phyloP scores from a whole-genome alignment of 2,113 vertebrate genomes.

The Apus apus region DNA sequence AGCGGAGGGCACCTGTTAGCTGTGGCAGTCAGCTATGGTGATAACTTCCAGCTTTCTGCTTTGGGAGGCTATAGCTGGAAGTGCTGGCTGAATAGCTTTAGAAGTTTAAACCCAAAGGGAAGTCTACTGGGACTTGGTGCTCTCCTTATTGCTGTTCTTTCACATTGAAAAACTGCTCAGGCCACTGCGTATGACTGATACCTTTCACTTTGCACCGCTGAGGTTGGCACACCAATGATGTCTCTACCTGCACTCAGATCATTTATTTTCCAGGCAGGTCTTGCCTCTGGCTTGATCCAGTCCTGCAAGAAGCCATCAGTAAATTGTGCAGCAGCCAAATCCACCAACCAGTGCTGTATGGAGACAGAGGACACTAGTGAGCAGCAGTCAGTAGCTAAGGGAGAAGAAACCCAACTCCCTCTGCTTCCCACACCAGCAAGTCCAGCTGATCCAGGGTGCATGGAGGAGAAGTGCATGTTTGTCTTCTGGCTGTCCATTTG shows the following conservation, averaged over 20 bases:
- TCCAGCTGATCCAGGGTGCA: not conserved
- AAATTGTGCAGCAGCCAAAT: not conserved
- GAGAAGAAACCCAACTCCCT: not conserved
- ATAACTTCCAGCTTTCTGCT: not conserved
- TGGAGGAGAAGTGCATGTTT: not conserved
- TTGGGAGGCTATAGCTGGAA: not conserved
- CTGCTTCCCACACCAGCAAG: fast-evolving
- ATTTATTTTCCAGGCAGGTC: not conserved
- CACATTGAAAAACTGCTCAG: not conserved
- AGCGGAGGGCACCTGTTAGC: not conserved
- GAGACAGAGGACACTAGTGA: not conserved
- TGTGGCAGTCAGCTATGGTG: not conserved
- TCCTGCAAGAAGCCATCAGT: no score
- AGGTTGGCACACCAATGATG: not conserved
- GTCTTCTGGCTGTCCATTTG: not conserved
- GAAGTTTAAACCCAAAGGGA: not conserved
- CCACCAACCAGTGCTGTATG: fast-evolving
- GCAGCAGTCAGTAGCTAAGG: not conserved
- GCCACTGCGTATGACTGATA: fast-evolving
- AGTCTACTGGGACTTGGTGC: not conserved
- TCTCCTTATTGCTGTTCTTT: not conserved
- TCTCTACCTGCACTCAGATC: not conserved
- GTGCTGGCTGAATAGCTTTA: not conserved
- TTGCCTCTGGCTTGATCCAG: not conserved
- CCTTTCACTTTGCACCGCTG: not conserved